Percentiles rank a stretch among this genome's conserved stretches.
Evolutionary conservation across 2,797 vertebrate species (phyloP).

Genomic region (Vespertilio murinus): DNA sequence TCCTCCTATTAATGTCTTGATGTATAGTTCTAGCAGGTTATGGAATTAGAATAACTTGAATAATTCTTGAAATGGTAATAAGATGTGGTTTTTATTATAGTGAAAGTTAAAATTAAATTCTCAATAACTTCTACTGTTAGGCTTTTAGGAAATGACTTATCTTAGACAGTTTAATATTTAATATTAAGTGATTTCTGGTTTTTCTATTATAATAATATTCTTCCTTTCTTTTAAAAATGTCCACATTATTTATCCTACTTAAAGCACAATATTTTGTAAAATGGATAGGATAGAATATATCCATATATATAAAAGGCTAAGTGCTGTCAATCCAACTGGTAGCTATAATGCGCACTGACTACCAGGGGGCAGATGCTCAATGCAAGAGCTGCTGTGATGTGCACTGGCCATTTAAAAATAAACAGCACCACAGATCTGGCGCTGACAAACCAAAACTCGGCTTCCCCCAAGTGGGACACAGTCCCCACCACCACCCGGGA

Average conservation of each 20-base stretch:
- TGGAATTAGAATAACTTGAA: conserved; percentile 28
- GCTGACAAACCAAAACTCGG: too few species aligned
- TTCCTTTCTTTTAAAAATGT: conserved; percentile 1
- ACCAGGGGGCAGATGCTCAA: too few species aligned
- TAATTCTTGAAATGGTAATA: conserved; percentile 33
- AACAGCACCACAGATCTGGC: too few species aligned
- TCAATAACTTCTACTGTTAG: conserved; percentile 26
- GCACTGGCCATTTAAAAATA: too few species aligned
- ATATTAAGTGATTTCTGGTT: conserved; percentile 34
- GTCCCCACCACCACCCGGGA: too few species aligned
- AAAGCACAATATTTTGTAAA: not conserved
- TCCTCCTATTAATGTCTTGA: not conserved
- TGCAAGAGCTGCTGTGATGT: too few species aligned
- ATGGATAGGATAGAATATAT: not conserved
- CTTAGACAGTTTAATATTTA: conserved; percentile 59
- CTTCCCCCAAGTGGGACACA: too few species aligned
- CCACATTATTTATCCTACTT: not conserved
- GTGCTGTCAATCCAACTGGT: too few species aligned
- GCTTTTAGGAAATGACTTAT: conserved; percentile 46
- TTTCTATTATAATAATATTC: conserved; percentile 30
- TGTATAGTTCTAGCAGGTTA: not conserved
- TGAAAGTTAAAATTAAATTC: conserved; percentile 59
- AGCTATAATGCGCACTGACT: too few species aligned
- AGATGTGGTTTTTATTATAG: conserved; percentile 45
- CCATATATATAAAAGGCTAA: too few species aligned